Percentiles rank a stretch among this genome's conserved stretches.
phyloP scores from a whole-genome alignment of 2,888 invertebrate genomes.

The Encarsia formosa region DNA sequence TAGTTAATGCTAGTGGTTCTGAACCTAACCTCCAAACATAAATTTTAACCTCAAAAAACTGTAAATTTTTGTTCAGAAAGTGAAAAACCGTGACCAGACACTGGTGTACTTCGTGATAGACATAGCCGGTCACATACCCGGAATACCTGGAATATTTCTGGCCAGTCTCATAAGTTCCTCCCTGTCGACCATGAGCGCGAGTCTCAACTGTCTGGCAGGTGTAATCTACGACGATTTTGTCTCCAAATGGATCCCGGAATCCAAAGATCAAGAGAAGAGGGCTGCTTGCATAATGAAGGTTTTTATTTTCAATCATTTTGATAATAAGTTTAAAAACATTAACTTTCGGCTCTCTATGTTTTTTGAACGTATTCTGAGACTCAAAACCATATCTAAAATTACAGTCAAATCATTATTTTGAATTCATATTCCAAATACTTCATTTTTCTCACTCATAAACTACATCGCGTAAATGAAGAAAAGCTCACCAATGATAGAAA shows the following conservation, averaged over 20 bases:
- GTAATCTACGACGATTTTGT: constrained; percentile 66
- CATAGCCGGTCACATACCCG: constrained; percentile 62
- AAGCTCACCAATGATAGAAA: too few species aligned
- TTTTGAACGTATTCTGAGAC: too few species aligned
- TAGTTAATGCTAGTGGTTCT: too few species aligned
- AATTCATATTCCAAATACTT: too few species aligned
- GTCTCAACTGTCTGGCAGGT: constrained; percentile 61
- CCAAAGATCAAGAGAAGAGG: constrained; percentile 51
- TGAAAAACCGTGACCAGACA: constrained; percentile 54
- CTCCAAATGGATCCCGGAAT: constrained; percentile 55
- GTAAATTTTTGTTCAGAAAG: too few species aligned
- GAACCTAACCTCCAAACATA: too few species aligned
- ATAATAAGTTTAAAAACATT: not conserved
- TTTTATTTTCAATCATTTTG: not conserved
- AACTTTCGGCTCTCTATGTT: too few species aligned
- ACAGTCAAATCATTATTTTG: not conserved
- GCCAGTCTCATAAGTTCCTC: constrained; percentile 73
- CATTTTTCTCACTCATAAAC: too few species aligned
- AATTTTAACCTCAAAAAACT: too few species aligned
- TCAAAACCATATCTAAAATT: too few species aligned
- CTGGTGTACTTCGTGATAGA: constrained; percentile 72
- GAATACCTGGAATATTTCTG: constrained; percentile 70
- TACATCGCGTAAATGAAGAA: too few species aligned
- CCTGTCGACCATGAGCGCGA: constrained; percentile 63
- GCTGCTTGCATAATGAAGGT: constrained; percentile 62